Evolutionary conservation across 2,888 invertebrate genomes (phyloP).

Genomic region (Phymatocera aterrima): DNA sequence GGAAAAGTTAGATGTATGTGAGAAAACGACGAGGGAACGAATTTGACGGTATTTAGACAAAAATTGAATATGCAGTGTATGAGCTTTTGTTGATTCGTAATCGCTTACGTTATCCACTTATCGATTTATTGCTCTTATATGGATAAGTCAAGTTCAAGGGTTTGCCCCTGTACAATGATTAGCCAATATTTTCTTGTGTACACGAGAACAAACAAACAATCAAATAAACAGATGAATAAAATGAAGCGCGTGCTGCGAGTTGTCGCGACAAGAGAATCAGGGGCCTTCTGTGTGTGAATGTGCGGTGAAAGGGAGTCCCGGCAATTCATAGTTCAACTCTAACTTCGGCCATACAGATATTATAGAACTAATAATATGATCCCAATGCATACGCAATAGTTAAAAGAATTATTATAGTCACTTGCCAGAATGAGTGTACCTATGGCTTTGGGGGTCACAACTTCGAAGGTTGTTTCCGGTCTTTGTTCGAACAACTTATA

Average conservation of each 20-base stretch:
- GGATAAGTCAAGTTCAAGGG: conserved; percentile 15
- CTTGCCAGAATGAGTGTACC: conserved; percentile 26
- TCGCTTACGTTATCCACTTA: background rate
- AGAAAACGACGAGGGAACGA: background rate
- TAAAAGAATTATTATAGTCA: conserved; percentile 44
- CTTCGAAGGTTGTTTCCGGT: conserved; percentile 46
- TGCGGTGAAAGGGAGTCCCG: conserved; percentile 13
- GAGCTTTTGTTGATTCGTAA: no score
- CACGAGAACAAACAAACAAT: background rate
- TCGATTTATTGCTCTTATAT: background rate
- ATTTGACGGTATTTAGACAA: background rate
- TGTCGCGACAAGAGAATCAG: background rate
- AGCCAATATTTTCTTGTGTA: background rate
- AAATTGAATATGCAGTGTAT: no score
- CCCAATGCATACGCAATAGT: conserved; percentile 32
- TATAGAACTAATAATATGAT: conserved; percentile 16
- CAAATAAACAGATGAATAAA: background rate
- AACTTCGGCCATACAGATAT: background rate
- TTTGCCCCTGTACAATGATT: background rate
- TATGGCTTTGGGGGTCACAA: conserved; percentile 41
- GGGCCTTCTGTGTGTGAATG: background rate
- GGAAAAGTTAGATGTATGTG: background rate
- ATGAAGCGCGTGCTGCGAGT: background rate
- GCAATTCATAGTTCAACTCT: background rate
- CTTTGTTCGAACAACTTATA: conserved; percentile 41